Evolutionary conservation across 2,113 vertebrate genomes (phyloP), one percentile per base, ranked within the genome.

Genomic region (Lutjanus erythropterus): DNA sequence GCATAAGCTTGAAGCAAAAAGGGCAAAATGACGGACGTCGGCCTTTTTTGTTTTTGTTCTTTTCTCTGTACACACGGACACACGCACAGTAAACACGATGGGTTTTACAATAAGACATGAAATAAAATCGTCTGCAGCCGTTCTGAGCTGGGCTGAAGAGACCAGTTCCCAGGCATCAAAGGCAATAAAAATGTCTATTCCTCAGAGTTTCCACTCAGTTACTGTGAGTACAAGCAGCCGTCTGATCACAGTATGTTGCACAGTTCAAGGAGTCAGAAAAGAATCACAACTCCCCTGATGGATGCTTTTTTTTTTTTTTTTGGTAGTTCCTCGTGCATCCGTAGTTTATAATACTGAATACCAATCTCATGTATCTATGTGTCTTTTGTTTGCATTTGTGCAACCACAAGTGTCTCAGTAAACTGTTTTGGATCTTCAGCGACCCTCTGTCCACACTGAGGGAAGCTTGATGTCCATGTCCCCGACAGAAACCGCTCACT

Each of bases 41-140:
- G 84, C 73, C 80, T 79, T 52, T n/a, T n/a, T 79, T 68, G 49
- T 52, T 80, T 42, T 75, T 61, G 11, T 71, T 49, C 19, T 9
- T 46, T 60, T 59, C 61, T 78, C 16, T 62, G 46, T 56, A 68
- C 75, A 86, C 77, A 81, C 66, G 44, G 52, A 85, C 83, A 75
- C 62, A 78, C 84, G 84, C 19, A 91, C 85, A 89, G 89, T 87
- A 90, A 92, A 93, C 92, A 91, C 91, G 76, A 78, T 65, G 56
- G n/a, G 55, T 74, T 81, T 87, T 71, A 88, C 66, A 86, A 91
- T 81, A 83, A 90, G 71, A 84, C 82, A 41, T 77, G 39, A 83
- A 85, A 84, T 82, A 72, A 81, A 89, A 86, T 77, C 78, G 52
- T 80, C 66, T 88, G 87, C 83, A 73, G 89, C 88, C 78, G 2